Conservation (phyloP, 92 coral and sea anemone species). For the Parazoanthus atlanticus region DNA sequence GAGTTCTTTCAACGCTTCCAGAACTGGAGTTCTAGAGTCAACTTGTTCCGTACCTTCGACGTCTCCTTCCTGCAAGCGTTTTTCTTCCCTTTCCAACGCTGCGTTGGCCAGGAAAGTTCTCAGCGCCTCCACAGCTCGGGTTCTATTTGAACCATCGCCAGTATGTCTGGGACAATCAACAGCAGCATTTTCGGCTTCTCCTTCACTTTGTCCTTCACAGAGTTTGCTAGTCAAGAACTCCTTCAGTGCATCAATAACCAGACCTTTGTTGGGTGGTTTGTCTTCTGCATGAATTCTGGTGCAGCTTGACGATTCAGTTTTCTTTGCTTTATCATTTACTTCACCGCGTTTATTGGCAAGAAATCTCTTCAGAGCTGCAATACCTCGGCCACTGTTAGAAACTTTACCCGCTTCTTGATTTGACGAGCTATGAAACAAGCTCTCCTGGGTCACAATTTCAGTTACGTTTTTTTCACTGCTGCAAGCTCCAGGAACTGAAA, state of each 20-base stretch:
- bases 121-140: constrained; percentile 26
- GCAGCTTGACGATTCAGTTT: background rate
- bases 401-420: background rate
- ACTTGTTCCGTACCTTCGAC: background rate
- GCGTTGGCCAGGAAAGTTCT: background rate
- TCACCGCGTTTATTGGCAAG: constrained; percentile 18
- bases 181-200: background rate
- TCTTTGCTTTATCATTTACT: background rate
- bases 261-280: background rate
- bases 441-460: background rate
- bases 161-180: background rate
- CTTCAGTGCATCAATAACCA: constrained; percentile 24
- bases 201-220: background rate
- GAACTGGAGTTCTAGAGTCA: constrained; percentile 9
- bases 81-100: background rate
- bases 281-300: background rate
- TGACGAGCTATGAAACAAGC: background rate
- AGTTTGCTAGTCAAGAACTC: constrained; percentile 13
- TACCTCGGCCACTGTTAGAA: constrained; percentile 9
- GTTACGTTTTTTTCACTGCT: background rate
- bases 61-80: background rate
- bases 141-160: background rate
- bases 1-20: constrained; percentile 23
- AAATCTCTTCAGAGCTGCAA: constrained; percentile 20
- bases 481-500: background rate